Conservation (phyloP, 2,888 invertebrate genomes). For the Troides aeacus region DNA sequence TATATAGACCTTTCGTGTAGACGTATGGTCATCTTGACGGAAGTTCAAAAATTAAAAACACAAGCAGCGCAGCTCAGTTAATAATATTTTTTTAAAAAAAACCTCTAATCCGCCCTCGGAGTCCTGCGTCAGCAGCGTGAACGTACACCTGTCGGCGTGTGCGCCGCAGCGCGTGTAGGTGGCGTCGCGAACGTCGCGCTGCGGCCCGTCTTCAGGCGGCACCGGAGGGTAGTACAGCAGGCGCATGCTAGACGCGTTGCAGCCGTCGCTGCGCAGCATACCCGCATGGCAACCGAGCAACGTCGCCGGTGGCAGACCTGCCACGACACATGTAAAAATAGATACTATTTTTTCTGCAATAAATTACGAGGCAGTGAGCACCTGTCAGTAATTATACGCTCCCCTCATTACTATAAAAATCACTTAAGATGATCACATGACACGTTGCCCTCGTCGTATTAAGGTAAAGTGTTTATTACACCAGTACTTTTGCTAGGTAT, state of each 20-base stretch:
- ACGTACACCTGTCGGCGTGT: conserved; percentile 87
- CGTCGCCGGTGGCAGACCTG: conserved; percentile 81
- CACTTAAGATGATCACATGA: no score
- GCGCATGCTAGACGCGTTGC: conserved; percentile 84
- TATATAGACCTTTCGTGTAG: neutral
- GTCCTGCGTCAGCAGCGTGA: conserved; percentile 87
- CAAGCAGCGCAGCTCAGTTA: no score
- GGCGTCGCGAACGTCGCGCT: conserved; percentile 53
- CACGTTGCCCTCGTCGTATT: no score
- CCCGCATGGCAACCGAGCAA: conserved; percentile 83
- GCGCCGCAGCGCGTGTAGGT: conserved; percentile 83
- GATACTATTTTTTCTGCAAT: no score
- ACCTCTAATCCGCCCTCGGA: conserved; percentile 88
- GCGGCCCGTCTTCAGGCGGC: conserved; percentile 79
- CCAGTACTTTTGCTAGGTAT: no score
- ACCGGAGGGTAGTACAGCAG: conserved; percentile 87
- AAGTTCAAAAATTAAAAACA: no score
- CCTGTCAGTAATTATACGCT: no score
- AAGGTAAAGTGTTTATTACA: no score
- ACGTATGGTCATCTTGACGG: no score
- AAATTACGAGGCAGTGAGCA: no score
- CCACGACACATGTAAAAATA: neutral
- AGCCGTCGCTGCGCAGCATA: conserved; percentile 82
- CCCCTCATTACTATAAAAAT: no score
- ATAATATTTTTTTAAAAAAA: conserved; percentile 20